A percentile compares a stretch with the other conserved stretches of the same genome.
phyloP scores from a whole-genome alignment of 92 coral and sea anemone species.

The Zoanthus sansibaricus region DNA sequence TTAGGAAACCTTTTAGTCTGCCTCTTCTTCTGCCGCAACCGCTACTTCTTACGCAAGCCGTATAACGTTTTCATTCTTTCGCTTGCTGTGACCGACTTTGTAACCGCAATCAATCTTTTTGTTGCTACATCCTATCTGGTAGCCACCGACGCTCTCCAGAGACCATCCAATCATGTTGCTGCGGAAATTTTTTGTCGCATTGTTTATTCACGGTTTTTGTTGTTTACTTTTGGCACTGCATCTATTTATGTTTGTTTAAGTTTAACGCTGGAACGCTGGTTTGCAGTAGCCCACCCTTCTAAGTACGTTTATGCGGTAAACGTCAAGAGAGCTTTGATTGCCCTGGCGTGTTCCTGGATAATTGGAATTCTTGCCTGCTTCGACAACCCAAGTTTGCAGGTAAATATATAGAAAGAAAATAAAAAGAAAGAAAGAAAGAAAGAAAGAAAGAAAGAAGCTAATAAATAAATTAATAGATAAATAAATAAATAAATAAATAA shows the following conservation, averaged over 20 bases:
- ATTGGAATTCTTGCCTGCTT: slow-evolving; percentile 64
- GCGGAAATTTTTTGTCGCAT: slow-evolving; percentile 71
- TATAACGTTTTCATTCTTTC: slow-evolving; percentile 78
- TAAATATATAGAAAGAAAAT: background rate
- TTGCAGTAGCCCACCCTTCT: slow-evolving; percentile 73
- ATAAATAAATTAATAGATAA: too few relatives aligned
- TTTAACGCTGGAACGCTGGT: slow-evolving; percentile 85
- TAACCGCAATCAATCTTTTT: slow-evolving; percentile 76
- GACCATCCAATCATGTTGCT: slow-evolving; percentile 53
- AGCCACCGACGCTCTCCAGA: slow-evolving; percentile 45
- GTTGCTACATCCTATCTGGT: slow-evolving; percentile 73
- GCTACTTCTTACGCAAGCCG: slow-evolving; percentile 68
- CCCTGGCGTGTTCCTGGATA: slow-evolving; percentile 55
- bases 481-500: too few relatives aligned
- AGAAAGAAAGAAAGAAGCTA: too few relatives aligned
- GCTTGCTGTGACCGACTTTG: slow-evolving; percentile 78
- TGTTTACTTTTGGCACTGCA: slow-evolving; percentile 77
- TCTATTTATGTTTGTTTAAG: slow-evolving; percentile 75
- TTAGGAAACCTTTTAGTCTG: slow-evolving; percentile 73
- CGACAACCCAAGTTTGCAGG: slow-evolving; percentile 60
- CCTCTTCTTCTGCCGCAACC: slow-evolving; percentile 63
- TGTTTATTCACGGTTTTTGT: slow-evolving; percentile 62
- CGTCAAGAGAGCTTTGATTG: slow-evolving; percentile 53
- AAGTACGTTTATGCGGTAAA: slow-evolving; percentile 60
- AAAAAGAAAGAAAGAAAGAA: too few relatives aligned